Percentiles rank a stretch among this genome's conserved stretches.
These are phyloP conservation scores for Scaptomyza hsui DNA, from an alignment of 1,140 invertebrate species.

Conservation along the genomic window DNA sequence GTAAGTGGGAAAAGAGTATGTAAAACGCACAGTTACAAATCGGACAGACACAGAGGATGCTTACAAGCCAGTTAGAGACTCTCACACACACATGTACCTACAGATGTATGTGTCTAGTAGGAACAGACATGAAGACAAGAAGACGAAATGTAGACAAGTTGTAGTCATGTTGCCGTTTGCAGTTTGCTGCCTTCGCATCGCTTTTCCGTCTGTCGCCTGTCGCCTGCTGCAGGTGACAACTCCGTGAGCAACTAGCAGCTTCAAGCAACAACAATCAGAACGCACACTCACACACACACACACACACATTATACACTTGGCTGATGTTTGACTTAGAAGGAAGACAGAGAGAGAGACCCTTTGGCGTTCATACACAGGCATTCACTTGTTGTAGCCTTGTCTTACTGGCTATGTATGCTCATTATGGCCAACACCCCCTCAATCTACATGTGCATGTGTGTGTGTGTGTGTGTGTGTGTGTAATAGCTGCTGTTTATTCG, in stretches of 20 bases:
- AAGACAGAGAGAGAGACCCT: conserved; percentile 23
- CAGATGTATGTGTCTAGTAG: conserved; percentile 46
- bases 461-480: conserved; percentile 26
- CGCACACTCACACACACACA: background rate
- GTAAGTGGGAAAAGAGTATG: conserved; percentile 76
- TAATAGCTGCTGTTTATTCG: conserved; percentile 74
- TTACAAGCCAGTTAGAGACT: conserved; percentile 31
- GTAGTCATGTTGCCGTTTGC: conserved; percentile 74
- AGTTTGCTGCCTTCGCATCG: conserved; percentile 34
- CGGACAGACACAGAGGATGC: conserved; percentile 7
- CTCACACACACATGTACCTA: conserved; percentile 1
- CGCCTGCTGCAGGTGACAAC: conserved; percentile 75
- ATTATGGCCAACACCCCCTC: conserved; percentile 53
- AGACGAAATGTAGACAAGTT: conserved; percentile 78
- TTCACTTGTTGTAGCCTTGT: conserved; percentile 63
- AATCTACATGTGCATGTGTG: conserved; percentile 12
- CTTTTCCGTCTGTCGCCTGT: conserved; percentile 8
- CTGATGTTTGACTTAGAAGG: conserved; percentile 44
- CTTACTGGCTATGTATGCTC: conserved; percentile 69
- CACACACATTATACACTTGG: conserved; percentile 37
- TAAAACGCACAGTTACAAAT: conserved; percentile 34
- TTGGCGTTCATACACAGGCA: conserved; percentile 39
- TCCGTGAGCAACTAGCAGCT: conserved; percentile 21
- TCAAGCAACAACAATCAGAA: background rate
- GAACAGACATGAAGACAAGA: conserved; percentile 30